Conservation (phyloP, 2,797 vertebrate genomes). For the Cryptoprocta ferox region DNA sequence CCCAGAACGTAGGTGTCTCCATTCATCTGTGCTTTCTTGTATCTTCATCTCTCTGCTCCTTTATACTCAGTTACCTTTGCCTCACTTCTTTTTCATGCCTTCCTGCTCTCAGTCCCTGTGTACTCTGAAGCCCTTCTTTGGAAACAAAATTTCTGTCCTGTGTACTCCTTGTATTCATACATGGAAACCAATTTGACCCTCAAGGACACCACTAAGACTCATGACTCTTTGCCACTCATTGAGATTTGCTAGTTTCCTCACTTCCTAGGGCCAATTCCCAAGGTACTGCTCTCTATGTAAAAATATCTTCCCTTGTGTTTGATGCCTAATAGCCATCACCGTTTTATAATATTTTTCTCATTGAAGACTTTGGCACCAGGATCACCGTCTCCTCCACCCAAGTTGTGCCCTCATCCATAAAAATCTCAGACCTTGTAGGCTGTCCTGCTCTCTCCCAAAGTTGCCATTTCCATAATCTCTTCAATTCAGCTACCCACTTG, state of each 20-base stretch:
- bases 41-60: background rate
- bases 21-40: background rate
- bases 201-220: background rate
- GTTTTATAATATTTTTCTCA: slow-evolving; percentile 17
- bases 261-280: background rate
- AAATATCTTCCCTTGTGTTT: background rate
- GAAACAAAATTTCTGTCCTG: background rate
- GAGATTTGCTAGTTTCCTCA: background rate
- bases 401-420: background rate
- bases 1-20: background rate
- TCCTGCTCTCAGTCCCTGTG: background rate
- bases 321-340: background rate
- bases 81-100: background rate
- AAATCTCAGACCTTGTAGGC: background rate
- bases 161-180: background rate
- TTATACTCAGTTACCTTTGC: background rate
- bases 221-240: background rate
- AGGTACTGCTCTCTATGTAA: background rate
- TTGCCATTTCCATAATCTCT: background rate
- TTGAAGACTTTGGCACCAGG: background rate
- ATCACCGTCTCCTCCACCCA: background rate
- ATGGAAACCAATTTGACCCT: background rate
- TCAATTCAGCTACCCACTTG: background rate
- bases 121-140: background rate
- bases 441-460: background rate